A percentile compares a stretch with the other conserved stretches of the same genome.
Conservation (phyloP, 35 echinoderm and acorn worm species). For the Lytechinus pictus region DNA sequence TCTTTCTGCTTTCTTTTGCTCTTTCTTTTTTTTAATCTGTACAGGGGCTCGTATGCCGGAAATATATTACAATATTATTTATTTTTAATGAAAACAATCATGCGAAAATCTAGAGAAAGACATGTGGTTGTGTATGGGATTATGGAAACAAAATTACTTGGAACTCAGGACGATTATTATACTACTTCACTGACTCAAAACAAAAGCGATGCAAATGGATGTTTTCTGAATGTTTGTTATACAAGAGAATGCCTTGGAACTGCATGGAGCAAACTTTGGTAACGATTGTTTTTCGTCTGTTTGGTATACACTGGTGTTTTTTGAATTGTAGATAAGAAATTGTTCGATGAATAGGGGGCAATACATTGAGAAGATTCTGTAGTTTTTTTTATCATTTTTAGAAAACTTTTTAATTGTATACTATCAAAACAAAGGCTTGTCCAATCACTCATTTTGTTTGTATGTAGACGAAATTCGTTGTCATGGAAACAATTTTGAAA, state of each 20-base stretch:
- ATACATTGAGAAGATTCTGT: neutral
- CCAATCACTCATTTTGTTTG: neutral
- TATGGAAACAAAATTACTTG: neutral
- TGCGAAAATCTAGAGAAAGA: neutral
- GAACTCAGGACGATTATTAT: neutral
- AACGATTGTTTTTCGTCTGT: neutral
- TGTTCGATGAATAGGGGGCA: neutral
- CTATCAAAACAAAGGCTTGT: neutral
- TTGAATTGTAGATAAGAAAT: neutral
- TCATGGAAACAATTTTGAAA: neutral
- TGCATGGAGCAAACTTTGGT: neutral
- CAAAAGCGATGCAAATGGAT: neutral
- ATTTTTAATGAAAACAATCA: neutral
- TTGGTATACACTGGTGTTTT: neutral
- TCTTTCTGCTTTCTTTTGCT: neutral
- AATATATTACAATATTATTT: neutral
- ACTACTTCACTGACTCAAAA: conserved; percentile 11
- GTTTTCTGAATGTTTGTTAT: neutral
- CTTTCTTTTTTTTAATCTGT: neutral
- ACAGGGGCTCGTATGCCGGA: neutral
- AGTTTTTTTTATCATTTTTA: neutral
- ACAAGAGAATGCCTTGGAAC: conserved; percentile 2
- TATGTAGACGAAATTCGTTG: neutral
- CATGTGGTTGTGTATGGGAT: neutral
- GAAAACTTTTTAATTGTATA: neutral